phyloP scores from a whole-genome alignment of 2,888 invertebrate species.

The Lasiommata megera region DNA sequence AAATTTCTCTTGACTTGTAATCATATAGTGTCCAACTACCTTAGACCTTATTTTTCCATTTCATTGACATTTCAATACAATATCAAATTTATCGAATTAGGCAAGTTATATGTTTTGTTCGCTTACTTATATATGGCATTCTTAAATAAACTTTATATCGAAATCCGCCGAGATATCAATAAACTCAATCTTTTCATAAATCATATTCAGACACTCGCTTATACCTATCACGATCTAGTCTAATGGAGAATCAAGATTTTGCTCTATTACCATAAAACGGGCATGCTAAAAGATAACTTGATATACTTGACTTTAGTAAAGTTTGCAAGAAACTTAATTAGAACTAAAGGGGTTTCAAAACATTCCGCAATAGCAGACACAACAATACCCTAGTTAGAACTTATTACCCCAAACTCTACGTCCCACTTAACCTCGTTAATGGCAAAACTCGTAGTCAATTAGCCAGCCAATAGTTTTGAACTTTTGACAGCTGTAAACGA shows the following conservation, averaged over 20 bases:
- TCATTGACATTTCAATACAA: not conserved
- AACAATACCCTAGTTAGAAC: constrained; percentile 3
- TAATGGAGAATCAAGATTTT: too few species aligned
- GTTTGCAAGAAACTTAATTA: not conserved
- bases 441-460: constrained; percentile 67
- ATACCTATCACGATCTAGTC: too few species aligned
- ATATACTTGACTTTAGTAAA: not conserved
- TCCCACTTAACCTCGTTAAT: constrained; percentile 67
- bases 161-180: too few species aligned
- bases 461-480: constrained; percentile 65
- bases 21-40: too few species aligned
- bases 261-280: too few species aligned
- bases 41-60: too few species aligned
- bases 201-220: too few species aligned
- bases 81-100: not conserved
- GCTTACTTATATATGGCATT: not conserved
- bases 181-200: too few species aligned
- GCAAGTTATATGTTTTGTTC: not conserved
- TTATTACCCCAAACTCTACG: constrained; percentile 39
- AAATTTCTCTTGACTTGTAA: too few species aligned
- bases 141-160: not conserved
- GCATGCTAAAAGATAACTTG: not conserved
- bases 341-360: not conserved
- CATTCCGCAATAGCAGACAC: constrained; percentile 10
- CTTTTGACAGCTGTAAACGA: constrained; percentile 61